Evolutionary conservation across 2,113 vertebrate genomes (phyloP).

Genomic region (Pelobates fuscus): DNA sequence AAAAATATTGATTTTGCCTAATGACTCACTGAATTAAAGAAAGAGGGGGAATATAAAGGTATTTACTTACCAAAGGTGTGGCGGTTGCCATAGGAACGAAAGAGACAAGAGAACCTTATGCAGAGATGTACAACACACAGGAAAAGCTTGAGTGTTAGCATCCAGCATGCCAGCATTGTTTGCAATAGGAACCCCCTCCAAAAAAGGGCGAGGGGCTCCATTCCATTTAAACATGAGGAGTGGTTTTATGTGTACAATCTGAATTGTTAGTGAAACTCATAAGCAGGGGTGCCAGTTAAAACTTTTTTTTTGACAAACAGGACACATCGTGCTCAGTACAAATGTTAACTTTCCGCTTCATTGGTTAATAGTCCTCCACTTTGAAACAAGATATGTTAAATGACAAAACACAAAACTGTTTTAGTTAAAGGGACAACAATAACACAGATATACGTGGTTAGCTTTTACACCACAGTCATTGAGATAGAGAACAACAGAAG

Average conservation of each 20-base stretch:
- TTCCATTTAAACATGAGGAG: constrained; percentile 62
- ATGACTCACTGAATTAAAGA: constrained; percentile 48
- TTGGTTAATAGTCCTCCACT: constrained; percentile 16
- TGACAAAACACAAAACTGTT: constrained; percentile 18
- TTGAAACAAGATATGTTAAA: constrained; percentile 23
- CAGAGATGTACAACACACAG: constrained; percentile 85
- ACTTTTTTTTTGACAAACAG: constrained; percentile 73
- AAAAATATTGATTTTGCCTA: background rate
- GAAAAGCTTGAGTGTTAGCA: constrained; percentile 96
- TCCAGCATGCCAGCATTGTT: constrained; percentile 88
- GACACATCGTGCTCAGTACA: constrained; percentile 86
- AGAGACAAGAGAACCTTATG: constrained; percentile 80
- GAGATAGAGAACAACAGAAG: constrained; percentile 13
- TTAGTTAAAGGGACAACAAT: constrained; percentile 1
- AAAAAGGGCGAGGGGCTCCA: constrained; percentile 59
- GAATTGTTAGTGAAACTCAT: constrained; percentile 92
- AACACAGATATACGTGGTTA: constrained; percentile 15
- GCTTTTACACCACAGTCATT: constrained; percentile 1
- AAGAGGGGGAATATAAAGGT: constrained; percentile 67
- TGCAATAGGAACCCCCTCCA: constrained; percentile 68
- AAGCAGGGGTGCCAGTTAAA: constrained; percentile 96
- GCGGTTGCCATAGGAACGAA: constrained; percentile 73
- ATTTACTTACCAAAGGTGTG: constrained; percentile 85
- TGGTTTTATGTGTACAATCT: constrained; percentile 71
- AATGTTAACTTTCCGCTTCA: constrained; percentile 37